These are phyloP conservation scores for Agrochola lychnidis DNA, from an alignment of 2,888 invertebrate species.

Conservation along the genomic window DNA sequence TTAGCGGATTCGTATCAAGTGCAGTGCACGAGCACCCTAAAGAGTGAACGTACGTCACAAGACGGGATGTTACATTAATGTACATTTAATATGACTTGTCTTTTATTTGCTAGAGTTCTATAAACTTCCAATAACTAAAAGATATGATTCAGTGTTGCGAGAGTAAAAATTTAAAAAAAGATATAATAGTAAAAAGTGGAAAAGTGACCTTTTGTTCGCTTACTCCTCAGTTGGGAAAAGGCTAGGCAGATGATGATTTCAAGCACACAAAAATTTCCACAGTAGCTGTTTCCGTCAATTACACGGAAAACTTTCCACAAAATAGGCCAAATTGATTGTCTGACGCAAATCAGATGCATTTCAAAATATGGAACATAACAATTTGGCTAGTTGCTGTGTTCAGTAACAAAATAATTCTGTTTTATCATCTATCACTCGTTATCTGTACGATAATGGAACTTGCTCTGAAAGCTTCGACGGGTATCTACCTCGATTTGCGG, in stretches of 20 bases:
- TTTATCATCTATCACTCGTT: constrained; percentile 68
- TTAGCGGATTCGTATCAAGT: background rate
- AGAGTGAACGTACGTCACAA: constrained; percentile 10
- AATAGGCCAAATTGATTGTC: constrained; percentile 10
- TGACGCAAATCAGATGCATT: constrained; percentile 55
- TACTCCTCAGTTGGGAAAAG: too few relatives aligned
- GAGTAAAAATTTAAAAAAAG: too few relatives aligned
- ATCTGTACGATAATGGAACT: constrained; percentile 68
- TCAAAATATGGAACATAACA: constrained; percentile 37
- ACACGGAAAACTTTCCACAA: background rate
- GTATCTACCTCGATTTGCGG: constrained; percentile 28
- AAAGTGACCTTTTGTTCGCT: too few relatives aligned
- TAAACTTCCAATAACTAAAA: background rate
- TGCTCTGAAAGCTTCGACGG: constrained; percentile 68
- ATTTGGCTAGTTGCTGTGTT: constrained; percentile 48
- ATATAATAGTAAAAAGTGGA: too few relatives aligned
- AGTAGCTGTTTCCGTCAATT: background rate
- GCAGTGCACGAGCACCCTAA: background rate
- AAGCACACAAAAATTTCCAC: background rate
- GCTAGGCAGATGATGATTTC: background rate
- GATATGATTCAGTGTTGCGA: too few relatives aligned
- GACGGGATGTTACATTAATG: constrained; percentile 22
- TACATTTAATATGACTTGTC: background rate
- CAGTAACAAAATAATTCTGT: constrained; percentile 48
- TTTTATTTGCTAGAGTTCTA: constrained; percentile 26